Evolutionary conservation across 2,888 invertebrate species (phyloP).

Genomic region (Drosophila limbata): DNA sequence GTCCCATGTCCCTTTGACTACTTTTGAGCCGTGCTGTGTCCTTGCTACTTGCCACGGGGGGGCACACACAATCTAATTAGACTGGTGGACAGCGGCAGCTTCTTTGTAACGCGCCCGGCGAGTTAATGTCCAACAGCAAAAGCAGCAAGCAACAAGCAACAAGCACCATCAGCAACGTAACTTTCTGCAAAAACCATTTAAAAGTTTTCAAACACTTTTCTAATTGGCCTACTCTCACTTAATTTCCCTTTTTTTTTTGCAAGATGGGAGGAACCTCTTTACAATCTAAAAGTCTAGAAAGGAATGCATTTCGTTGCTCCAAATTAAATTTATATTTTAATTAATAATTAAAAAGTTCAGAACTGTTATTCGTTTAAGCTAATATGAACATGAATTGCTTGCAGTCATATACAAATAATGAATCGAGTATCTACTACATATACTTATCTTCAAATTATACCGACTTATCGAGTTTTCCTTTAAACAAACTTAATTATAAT

Average conservation of each 20-base stretch:
- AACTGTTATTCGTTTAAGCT: too few species aligned
- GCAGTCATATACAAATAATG: too few species aligned
- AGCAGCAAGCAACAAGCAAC: not conserved
- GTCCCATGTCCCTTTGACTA: conserved; percentile 21
- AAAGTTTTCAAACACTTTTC: conserved; percentile 57
- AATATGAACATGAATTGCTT: too few species aligned
- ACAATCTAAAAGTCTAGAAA: too few species aligned
- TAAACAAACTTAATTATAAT: too few species aligned
- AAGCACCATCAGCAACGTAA: conserved; percentile 33
- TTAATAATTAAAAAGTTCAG: too few species aligned
- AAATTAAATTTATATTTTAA: too few species aligned
- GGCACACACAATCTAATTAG: conserved; percentile 42
- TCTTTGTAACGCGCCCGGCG: conserved; percentile 45
- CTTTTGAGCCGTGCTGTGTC: conserved; percentile 21
- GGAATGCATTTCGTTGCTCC: too few species aligned
- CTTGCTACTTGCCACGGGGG: conserved; percentile 6
- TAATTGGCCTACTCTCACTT: conserved; percentile 43
- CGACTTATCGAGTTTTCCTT: too few species aligned
- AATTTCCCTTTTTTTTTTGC: not conserved
- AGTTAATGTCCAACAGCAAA: conserved; percentile 42
- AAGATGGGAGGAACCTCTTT: not conserved
- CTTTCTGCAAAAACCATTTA: conserved; percentile 52
- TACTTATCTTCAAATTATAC: too few species aligned
- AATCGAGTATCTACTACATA: too few species aligned
- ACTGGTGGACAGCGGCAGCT: conserved; percentile 42